phyloP scores from a whole-genome alignment of 2,113 vertebrate genomes.

The Empidonax traillii region DNA sequence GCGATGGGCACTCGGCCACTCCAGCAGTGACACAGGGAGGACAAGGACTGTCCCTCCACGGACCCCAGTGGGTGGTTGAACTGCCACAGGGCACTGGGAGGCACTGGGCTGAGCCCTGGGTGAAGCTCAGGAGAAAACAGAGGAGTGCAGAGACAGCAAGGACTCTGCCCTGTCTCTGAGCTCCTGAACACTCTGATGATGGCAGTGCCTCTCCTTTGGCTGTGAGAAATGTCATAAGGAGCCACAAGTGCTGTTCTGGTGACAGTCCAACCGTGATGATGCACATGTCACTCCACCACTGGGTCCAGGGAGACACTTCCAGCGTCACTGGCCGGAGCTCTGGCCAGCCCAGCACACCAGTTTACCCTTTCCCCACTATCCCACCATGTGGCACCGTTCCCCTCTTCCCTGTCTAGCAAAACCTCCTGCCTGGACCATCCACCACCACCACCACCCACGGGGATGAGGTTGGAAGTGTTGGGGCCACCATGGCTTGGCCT shows the following conservation, averaged over 20 bases:
- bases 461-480: accelerated
- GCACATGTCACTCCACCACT: background rate
- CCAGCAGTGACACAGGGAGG: background rate
- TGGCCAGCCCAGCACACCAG: background rate
- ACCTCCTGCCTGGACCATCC: background rate
- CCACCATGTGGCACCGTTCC: background rate
- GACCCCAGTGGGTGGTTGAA: accelerated
- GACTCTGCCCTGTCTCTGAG: background rate
- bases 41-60: background rate
- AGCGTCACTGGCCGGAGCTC: background rate
- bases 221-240: background rate
- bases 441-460: background rate
- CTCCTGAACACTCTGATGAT: background rate
- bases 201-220: background rate
- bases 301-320: background rate
- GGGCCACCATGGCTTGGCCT: background rate
- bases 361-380: background rate
- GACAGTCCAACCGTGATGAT: background rate
- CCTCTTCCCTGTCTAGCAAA: background rate
- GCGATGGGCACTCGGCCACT: background rate
- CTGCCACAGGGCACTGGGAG: background rate
- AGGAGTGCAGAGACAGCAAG: background rate
- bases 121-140: background rate
- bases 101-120: background rate
- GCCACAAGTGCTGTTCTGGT: background rate